A percentile compares a stretch with the other conserved stretches of the same genome.
phyloP scores from a whole-genome alignment of 2,888 invertebrate genomes.

The Tyria jacobaeae region DNA sequence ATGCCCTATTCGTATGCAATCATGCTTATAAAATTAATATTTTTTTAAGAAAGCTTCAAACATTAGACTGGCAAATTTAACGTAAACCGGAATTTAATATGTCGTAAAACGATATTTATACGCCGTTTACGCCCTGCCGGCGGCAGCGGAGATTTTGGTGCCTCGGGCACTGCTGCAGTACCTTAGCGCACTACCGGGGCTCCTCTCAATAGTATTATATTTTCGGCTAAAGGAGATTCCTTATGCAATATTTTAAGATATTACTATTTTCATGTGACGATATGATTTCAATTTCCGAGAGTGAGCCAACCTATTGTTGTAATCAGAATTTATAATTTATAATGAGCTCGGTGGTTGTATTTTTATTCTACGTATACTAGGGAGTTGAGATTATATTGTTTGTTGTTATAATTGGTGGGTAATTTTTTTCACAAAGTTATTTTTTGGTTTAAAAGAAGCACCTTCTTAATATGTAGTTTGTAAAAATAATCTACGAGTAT shows the following conservation, averaged over 20 bases:
- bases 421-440: no score
- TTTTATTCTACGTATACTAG: background rate
- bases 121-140: slow-evolving; percentile 67
- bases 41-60: slow-evolving; percentile 68
- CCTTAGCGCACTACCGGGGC: slow-evolving; percentile 54
- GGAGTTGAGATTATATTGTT: no score
- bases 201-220: slow-evolving; percentile 58
- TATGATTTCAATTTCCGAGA: background rate
- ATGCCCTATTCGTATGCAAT: slow-evolving; percentile 36
- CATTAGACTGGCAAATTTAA: slow-evolving; percentile 78
- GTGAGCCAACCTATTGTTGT: background rate
- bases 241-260: background rate
- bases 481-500: no score
- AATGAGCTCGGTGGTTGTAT: background rate
- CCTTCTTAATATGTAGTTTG: no score
- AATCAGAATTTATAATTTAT: background rate
- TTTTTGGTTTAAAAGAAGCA: no score
- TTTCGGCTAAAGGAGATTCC: slow-evolving; percentile 41
- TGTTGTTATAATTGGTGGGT: no score
- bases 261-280: background rate
- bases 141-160: slow-evolving; percentile 66
- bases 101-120: slow-evolving; percentile 83
- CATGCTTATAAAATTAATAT: slow-evolving; percentile 59
- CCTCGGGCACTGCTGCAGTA: slow-evolving; percentile 46
- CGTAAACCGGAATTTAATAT: slow-evolving; percentile 80